Evolutionary conservation across 2,888 invertebrate genomes (phyloP).

Genomic region (Andrena chrysosceles): DNA sequence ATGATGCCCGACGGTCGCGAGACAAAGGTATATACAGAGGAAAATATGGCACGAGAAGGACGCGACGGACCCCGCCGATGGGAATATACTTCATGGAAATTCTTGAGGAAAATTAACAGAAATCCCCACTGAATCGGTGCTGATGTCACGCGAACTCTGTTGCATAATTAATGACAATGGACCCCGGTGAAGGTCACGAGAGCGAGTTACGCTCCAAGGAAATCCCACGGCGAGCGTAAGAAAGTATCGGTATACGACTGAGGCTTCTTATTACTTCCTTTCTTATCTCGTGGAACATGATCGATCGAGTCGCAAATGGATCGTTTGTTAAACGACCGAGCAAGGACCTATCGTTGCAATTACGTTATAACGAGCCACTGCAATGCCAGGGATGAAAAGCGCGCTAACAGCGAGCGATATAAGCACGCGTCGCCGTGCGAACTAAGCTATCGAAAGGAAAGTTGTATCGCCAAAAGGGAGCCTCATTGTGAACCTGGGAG

Average conservation of each 20-base stretch:
- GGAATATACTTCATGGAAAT: constrained; percentile 59
- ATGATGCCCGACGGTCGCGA: neutral
- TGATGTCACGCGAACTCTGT: constrained; percentile 78
- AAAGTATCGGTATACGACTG: constrained; percentile 64
- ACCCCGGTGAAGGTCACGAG: constrained; percentile 77
- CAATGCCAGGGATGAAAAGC: neutral
- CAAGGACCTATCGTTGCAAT: neutral
- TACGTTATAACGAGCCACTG: too few relatives aligned
- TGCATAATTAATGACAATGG: constrained; percentile 81
- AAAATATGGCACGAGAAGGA: neutral
- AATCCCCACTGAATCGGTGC: constrained; percentile 72
- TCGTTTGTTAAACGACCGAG: constrained; percentile 10
- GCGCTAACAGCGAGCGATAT: too few relatives aligned
- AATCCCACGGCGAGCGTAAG: constrained; percentile 76
- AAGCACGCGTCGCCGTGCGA: constrained; percentile 26
- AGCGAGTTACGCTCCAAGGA: constrained; percentile 75
- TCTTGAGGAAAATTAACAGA: constrained; percentile 72
- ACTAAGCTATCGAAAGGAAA: constrained; percentile 66
- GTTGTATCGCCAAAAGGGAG: constrained; percentile 72
- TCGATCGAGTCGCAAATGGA: constrained; percentile 21
- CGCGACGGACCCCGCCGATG: constrained; percentile 2
- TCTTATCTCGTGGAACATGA: neutral
- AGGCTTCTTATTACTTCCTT: constrained; percentile 17
- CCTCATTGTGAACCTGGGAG: constrained; percentile 65
- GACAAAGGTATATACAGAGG: neutral